Evolutionary conservation across 2,888 invertebrate genomes (phyloP).

Genomic region (Sisyra nigra): DNA sequence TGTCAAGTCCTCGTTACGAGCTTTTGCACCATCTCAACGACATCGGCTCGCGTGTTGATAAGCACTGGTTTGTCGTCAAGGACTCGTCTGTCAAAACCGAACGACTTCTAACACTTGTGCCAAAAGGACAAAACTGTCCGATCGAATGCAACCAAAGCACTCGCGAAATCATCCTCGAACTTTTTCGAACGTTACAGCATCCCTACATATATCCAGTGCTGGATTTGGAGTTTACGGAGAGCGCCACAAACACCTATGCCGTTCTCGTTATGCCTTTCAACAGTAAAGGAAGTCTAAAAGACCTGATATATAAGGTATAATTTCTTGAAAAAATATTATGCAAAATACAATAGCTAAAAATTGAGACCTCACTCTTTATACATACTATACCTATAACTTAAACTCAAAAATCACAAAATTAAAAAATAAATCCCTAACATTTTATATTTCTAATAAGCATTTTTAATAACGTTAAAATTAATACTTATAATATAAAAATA

Average conservation of each 20-base stretch:
- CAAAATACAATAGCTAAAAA: no score
- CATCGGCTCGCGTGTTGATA: slow-evolving; percentile 71
- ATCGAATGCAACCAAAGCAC: slow-evolving; percentile 47
- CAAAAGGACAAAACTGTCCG: slow-evolving; percentile 44
- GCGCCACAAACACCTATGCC: slow-evolving; percentile 34
- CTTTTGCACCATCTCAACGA: slow-evolving; percentile 63
- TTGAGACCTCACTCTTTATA: no score
- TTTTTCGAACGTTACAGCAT: slow-evolving; percentile 76
- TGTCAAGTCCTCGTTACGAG: slow-evolving; percentile 53
- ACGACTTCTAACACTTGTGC: slow-evolving; percentile 56
- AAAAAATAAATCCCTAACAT: no score
- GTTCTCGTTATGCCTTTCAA: slow-evolving; percentile 72
- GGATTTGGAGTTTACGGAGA: slow-evolving; percentile 47
- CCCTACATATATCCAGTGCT: slow-evolving; percentile 85
- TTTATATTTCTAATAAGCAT: no score
- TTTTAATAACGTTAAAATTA: no score
- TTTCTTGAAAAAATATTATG: no score
- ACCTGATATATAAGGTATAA: slow-evolving; percentile 50
- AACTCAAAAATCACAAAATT: no score
- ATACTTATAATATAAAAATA: no score
- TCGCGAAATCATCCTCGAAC: slow-evolving; percentile 52
- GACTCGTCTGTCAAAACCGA: slow-evolving; percentile 68
- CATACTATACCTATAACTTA: no score
- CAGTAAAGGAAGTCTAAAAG: slow-evolving; percentile 72
- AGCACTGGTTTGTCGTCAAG: slow-evolving; percentile 82